phyloP scores from a whole-genome alignment of 2,888 invertebrate species.

The Cephus rjabovi region DNA sequence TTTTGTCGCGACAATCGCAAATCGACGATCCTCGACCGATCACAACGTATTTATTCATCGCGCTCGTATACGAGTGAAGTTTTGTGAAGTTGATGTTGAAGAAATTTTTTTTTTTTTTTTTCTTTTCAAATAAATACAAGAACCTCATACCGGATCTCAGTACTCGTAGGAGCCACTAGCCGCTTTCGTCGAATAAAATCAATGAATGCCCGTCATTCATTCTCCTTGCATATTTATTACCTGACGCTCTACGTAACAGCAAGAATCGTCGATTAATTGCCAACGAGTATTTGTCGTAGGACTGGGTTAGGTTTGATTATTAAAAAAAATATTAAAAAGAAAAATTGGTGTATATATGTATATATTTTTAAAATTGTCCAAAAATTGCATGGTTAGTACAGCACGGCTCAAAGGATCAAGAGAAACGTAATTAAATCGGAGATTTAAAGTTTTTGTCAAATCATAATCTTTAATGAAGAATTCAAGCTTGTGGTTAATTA shows the following conservation, averaged over 20 bases:
- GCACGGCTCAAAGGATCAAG: neutral
- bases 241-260: neutral
- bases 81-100: neutral
- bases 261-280: neutral
- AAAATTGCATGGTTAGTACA: neutral
- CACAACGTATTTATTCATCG: neutral
- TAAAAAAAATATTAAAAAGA: neutral
- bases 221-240: neutral
- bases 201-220: slow-evolving; percentile 4
- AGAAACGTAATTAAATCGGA: neutral
- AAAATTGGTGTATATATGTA: too few species aligned
- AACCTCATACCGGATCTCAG: neutral
- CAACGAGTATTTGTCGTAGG: neutral
- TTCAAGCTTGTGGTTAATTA: neutral
- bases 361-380: neutral
- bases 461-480: neutral
- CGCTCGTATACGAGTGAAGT: neutral
- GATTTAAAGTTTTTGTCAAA: neutral
- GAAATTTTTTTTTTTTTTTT: neutral
- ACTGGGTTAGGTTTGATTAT: neutral
- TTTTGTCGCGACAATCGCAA: neutral
- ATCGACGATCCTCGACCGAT: neutral
- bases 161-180: neutral
- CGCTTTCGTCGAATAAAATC: neutral
- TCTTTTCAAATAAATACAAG: neutral